Evolutionary conservation across 2,797 vertebrate genomes (phyloP), one percentile per base, ranked within the genome.

Genomic region (Hafferia zeledoni): DNA sequence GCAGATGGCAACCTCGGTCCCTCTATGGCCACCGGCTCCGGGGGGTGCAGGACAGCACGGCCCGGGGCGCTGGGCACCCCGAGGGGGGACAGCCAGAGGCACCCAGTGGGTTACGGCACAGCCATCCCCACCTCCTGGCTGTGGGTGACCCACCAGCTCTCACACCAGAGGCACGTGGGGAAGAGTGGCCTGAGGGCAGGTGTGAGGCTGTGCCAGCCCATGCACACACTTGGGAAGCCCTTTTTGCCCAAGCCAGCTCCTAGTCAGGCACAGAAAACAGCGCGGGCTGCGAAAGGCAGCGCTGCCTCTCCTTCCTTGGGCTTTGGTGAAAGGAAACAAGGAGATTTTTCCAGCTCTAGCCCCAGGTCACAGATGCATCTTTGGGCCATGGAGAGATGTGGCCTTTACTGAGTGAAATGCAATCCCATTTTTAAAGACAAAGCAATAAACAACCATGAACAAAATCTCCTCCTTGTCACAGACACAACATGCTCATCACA

Each of bases 1-100:
- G 93, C 93, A 97, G 96, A 95, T 96, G 97, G 96, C 96, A 96
- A 96, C 84, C 84, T 89, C 87, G 70, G 87, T 75, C 94, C 96
- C 97, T 95, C 90, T 91, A 95, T 16, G 72, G 88, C 57, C 52
- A 56, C 28, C 0, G 1, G 83, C 33, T 64, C 30, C 14, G 7
- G 61, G 87, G 94, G 84, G 87, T 69, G 56, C 5, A 3, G 74
- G 82, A n/a, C 63, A 78, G 53, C n/a, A 30, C 2, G 59, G 82
- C 69, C 69, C 59, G 46, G 90, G 86, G 55, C 11, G n/a, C 25
- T 6, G 91, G 70, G 37, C 71, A 85, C 35, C 23, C 23, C 0
- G 3, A 30, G 4, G 9, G 0, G 4, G 65, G 55, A 50, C 65
- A 69, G 70, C 16, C 27, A 25, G 52, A 1, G 23, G 57, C 79